These are phyloP conservation scores for Limulus polyphemus DNA, from an alignment of 2,888 invertebrate genomes.

Conservation along the genomic window DNA sequence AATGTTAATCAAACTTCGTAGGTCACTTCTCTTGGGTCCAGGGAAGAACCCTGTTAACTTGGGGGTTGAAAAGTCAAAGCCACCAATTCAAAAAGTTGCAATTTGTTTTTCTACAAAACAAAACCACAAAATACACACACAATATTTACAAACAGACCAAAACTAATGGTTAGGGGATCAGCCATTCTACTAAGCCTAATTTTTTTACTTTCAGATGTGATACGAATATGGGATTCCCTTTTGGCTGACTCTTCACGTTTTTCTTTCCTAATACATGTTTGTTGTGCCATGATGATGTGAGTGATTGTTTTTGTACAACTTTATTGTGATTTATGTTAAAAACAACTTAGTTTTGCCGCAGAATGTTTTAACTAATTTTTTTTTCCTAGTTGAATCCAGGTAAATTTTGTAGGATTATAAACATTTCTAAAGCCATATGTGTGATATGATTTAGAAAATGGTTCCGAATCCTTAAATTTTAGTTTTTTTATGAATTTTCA, in stretches of 20 bases:
- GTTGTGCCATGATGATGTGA: slow-evolving; percentile 96
- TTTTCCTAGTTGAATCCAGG: no score
- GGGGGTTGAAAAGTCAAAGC: no score
- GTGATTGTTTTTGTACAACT: slow-evolving; percentile 37
- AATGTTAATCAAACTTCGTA: no score
- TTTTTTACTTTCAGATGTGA: slow-evolving; percentile 52
- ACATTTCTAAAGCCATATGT: no score
- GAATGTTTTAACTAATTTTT: no score
- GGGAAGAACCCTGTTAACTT: no score
- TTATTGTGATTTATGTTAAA: neutral
- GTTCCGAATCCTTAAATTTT: no score
- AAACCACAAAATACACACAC: neutral
- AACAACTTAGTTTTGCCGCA: neutral
- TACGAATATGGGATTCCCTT: slow-evolving; percentile 93
- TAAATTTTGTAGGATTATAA: no score
- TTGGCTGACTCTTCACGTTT: slow-evolving; percentile 83
- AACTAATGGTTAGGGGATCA: neutral
- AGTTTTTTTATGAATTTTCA: no score
- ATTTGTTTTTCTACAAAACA: neutral
- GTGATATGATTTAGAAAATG: no score
- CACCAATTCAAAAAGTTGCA: neutral
- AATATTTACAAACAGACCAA: slow-evolving; percentile 2
- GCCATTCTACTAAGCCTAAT: no score
- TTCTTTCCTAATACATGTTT: slow-evolving; percentile 77
- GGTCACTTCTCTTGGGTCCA: no score